Conservation (phyloP, 2,888 invertebrate genomes). For the Eucriotettix oculatus region DNA sequence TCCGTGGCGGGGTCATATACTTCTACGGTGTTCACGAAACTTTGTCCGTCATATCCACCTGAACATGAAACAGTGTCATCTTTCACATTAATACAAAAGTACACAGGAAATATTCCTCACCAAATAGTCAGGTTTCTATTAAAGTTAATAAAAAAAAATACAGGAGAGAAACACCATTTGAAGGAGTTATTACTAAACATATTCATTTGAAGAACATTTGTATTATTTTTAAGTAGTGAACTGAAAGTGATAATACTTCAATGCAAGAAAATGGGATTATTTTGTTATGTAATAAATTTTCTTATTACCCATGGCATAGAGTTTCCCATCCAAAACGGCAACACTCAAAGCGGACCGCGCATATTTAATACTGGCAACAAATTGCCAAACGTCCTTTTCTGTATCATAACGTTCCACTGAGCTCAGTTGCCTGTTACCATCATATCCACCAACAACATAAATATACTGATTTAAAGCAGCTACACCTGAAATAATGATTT, state of each 20-base stretch:
- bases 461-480: constrained; percentile 71
- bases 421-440: constrained; percentile 63
- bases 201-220: too few species aligned
- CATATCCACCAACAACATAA: constrained; percentile 91
- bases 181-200: neutral
- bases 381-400: constrained; percentile 64
- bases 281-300: too few species aligned
- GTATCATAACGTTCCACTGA: constrained; percentile 80
- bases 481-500: constrained; percentile 37
- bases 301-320: constrained; percentile 68
- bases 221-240: too few species aligned
- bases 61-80: too few species aligned
- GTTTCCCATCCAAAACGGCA: constrained; percentile 67
- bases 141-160: neutral
- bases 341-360: constrained; percentile 79
- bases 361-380: constrained; percentile 54
- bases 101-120: too few species aligned
- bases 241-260: too few species aligned
- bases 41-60: constrained; percentile 82
- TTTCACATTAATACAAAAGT: too few species aligned
- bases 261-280: too few species aligned
- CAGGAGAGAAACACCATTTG: too few species aligned
- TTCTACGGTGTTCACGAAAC: constrained; percentile 73
- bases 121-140: neutral
- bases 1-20: constrained; percentile 67